Evolutionary conservation across 2,797 vertebrate genomes (phyloP), one percentile per base, ranked within the genome.

Genomic region (Delichon dasypus): DNA sequence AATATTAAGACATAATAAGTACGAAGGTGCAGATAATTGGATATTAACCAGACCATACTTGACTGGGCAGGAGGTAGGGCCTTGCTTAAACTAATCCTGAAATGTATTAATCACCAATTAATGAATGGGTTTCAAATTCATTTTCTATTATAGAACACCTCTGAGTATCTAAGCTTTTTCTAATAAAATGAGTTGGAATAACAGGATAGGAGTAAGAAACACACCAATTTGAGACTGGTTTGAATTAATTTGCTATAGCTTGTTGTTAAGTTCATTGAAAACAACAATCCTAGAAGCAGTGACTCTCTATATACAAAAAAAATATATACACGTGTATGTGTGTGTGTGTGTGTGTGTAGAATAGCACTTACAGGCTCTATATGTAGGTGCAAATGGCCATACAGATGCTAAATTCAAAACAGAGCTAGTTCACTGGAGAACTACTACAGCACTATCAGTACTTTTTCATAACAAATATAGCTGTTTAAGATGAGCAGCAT

Each of bases 101-200:
- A 98, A 98, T 98, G 98, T 99, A 99, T 99, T 99, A 99, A 99
- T 99, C 98, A 98, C 98, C 98, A 99, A 99, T 99, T 99, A 99
- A 99, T 99, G 98, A 98, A 98, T 96, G 94, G 95, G 97, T 97
- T 98, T 98, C 97, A 94, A 97, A 98, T 98, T 98, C 97, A 97
- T 98, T 97, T 98, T 98, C 97, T 97, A 97, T 98, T 98, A 98
- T 38, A 96, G 96, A 98, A 97, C 97, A 98, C 97, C 97, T 98
- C 97, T 44, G 96, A 97, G 97, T 97, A 97, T 90, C 97, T 97
- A 95, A 97, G 97, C 96, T 98, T 98, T 97, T 98, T 97, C 97
- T 98, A 98, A 97, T 96, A 97, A 98, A 98, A 97, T 98, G 97
- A 98, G 89, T 97, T 98, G 96, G 94, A 98, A 98, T 98, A 98